Evolutionary conservation across 2,113 vertebrate genomes (phyloP).

Genomic region (Oreochromis aureus): DNA sequence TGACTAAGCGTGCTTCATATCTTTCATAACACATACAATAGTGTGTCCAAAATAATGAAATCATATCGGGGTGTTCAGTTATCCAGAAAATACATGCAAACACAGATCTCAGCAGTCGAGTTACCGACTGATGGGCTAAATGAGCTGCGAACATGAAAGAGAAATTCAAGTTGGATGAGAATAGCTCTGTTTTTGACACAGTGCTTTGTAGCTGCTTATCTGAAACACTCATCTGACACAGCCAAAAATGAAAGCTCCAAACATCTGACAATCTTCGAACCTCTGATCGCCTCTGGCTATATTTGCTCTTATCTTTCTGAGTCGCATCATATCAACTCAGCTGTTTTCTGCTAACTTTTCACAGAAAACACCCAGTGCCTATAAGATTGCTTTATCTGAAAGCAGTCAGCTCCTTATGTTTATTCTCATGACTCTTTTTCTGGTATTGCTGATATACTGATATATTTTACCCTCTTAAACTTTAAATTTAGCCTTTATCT

Average conservation of each 20-base stretch:
- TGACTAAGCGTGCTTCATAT: neutral
- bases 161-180: neutral
- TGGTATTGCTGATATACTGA: neutral
- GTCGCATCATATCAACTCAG: neutral
- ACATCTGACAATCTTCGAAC: neutral
- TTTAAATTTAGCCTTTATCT: neutral
- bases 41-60: conserved; percentile 2
- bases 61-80: neutral
- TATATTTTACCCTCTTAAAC: neutral
- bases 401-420: neutral
- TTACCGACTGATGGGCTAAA: conserved; percentile 18
- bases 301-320: neutral
- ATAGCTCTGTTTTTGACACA: neutral
- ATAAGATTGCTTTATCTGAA: neutral
- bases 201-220: neutral
- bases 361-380: neutral
- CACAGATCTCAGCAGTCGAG: neutral
- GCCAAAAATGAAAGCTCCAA: neutral
- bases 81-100: neutral
- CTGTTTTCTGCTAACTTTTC: neutral
- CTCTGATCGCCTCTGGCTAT: neutral
- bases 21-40: neutral
- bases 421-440: neutral
- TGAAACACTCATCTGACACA: neutral
- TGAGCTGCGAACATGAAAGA: neutral